Base-by-base conservation (phyloP, 92 coral and sea anemone genomes). In the Metridium senile region DNA sequence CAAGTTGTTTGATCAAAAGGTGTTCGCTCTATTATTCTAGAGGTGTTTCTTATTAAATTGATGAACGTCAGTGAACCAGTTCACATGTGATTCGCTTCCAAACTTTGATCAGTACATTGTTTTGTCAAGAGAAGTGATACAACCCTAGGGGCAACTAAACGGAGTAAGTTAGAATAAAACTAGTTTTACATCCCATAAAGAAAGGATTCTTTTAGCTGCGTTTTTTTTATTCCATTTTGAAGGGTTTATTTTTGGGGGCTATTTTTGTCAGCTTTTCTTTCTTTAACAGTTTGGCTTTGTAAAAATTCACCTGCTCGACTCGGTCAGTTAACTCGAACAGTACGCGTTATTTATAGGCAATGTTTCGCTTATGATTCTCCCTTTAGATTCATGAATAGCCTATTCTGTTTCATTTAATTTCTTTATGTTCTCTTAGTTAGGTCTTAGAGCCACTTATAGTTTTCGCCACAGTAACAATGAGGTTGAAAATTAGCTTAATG, bases 401-500 rank as follows among this genome's bases (percentile, higher is more conserved):
- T 39, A 77, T 67, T 77, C 64, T 43, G 0, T 63, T 77, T 62
- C n/a, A 79, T 54, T 58, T 54, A 10, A 10, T 62, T 79, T 61
- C 67, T 79, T 79, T 58, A 35, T 70, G 2, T 61, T 71, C 58
- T 25, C 62, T 79, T 56, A 26, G 77, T 57, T 20, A 35, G 57
- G 33, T 62, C 51, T 79, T 58, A 57, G 68, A 26, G 67, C 17
- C 79, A 74, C 81, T 87, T 79, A 83, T 22, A 62, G 46, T 59
- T 61, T 57, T 53, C 75, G 62, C 75, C 65, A 74, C 58, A 61
- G 67, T 52, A 30, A 84, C 91, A 89, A 85, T 88, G 69, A 70
- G 58, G 74, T 74, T 70, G 56, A 75, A 74, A 86, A 79, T 78
- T 84, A 73, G 79, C 72, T 74, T 81, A 91, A 91, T 85, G 77